Evolutionary conservation across 2,797 vertebrate species (phyloP).

Genomic region (Lacerta viridis): DNA sequence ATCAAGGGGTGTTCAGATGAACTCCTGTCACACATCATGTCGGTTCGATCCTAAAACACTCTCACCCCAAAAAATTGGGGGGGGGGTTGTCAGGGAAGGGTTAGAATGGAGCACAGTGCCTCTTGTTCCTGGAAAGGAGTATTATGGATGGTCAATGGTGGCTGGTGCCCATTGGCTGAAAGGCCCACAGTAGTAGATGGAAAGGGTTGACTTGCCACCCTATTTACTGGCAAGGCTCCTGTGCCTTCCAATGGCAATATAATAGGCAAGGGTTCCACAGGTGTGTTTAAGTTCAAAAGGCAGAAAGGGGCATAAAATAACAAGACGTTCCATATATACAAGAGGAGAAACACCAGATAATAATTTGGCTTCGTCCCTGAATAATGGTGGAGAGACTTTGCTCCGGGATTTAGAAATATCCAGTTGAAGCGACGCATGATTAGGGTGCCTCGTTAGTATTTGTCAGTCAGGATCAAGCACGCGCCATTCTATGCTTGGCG

Average conservation of each 20-base stretch:
- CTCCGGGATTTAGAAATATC: slow-evolving; percentile 69
- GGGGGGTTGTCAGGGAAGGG: too few species aligned
- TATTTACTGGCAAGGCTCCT: not conserved
- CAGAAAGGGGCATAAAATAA: slow-evolving; percentile 40
- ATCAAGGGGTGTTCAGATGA: not conserved
- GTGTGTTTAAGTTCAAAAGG: not conserved
- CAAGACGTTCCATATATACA: slow-evolving; percentile 44
- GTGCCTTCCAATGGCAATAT: not conserved
- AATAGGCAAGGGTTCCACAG: not conserved
- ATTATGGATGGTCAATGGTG: too few species aligned
- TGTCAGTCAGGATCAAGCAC: slow-evolving; percentile 63
- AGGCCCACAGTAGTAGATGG: too few species aligned
- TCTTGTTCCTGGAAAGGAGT: too few species aligned
- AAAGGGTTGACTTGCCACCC: not conserved
- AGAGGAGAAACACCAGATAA: slow-evolving; percentile 37
- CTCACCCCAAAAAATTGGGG: too few species aligned
- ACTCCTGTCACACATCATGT: not conserved
- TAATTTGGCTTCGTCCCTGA: slow-evolving; percentile 64
- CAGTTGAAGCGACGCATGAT: slow-evolving; percentile 70
- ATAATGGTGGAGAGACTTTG: slow-evolving; percentile 64
- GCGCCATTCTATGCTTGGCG: not conserved
- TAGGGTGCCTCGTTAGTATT: slow-evolving; percentile 55
- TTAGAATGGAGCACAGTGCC: too few species aligned
- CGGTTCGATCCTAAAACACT: too few species aligned
- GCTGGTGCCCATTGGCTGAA: too few species aligned